Base-by-base conservation (phyloP, 2,888 invertebrate species). In the Rosalia funebris region DNA sequence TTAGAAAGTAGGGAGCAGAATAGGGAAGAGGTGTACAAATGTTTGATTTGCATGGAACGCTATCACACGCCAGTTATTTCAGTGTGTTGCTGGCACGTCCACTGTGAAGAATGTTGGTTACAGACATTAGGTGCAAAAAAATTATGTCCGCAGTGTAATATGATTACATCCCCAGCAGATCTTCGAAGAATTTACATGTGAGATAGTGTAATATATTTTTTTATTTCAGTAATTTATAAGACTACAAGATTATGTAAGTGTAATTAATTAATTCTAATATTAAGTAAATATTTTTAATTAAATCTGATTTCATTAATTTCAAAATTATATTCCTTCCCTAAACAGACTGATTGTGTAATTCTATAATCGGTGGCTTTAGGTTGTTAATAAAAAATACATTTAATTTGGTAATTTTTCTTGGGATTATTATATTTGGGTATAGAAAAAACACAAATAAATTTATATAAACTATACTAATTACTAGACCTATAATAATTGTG, bases 81-180 rank as follows among this genome's bases (percentile, higher is more conserved):
- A 0, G 91, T 96, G 61, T 94, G 94, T 76, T 97, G 97, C 81
- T 97, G 96, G 96, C 97, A 97, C 81, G 96, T 96, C 0, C 93
- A 96, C 80, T 97, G 97, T 76, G 95, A 96, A 83, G 86, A 88
- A 67, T 91, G 91, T 77, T 91, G 91, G 91, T 81, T 90, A 17
- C 87, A 88, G 75, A 89, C 90, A 4, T 73, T 82, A 0, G 91
- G 93, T 16, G 91, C 93, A 0, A 94, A 96, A 83, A 96, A 96
- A 78, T 86, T 95, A n/a, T 96, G 96, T 78, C 96, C 96, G 0
- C 95, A 96, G 77, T 96, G 96, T 81, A 96, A 95, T 82, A 92
- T 92, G 79, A 95, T 96, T 71, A 96, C 96, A 5, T 91, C 94
- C 0, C 89, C 95, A 0, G 85, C 91, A 57, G 94, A 96, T 82